Conservation (phyloP, 2,797 vertebrate species). For the Pseudopleuronectes americanus region DNA sequence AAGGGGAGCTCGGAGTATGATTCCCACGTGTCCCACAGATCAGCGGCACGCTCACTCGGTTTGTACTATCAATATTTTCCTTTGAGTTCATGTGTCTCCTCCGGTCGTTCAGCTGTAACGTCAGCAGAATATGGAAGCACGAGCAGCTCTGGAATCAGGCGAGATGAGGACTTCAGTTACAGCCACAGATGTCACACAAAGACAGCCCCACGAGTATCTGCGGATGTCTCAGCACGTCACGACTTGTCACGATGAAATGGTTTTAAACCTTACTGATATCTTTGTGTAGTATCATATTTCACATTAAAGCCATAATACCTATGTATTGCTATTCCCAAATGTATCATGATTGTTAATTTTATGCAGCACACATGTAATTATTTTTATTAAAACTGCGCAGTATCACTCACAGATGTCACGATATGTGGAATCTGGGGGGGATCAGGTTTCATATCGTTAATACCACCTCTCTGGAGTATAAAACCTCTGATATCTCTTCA, state of each 20-base stretch:
- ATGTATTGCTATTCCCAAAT: neutral
- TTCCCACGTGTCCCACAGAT: slow-evolving; percentile 52
- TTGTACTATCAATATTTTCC: slow-evolving; percentile 70
- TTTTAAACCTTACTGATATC: slow-evolving; percentile 15
- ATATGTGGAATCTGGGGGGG: neutral
- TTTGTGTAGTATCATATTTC: slow-evolving; percentile 34
- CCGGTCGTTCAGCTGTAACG: slow-evolving; percentile 47
- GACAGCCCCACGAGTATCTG: slow-evolving; percentile 34
- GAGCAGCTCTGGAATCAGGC: slow-evolving; percentile 43
- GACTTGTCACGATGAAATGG: slow-evolving; percentile 41
- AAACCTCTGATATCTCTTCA: slow-evolving; percentile 43
- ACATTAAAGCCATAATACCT: slow-evolving; percentile 24
- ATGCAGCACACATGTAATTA: slow-evolving; percentile 11
- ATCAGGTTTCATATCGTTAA: slow-evolving; percentile 46
- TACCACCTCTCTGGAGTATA: slow-evolving; percentile 38
- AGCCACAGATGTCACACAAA: slow-evolving; percentile 68
- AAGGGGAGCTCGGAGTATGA: slow-evolving; percentile 17
- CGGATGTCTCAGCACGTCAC: slow-evolving; percentile 40
- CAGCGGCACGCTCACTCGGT: slow-evolving; percentile 30
- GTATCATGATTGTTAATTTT: slow-evolving; percentile 16
- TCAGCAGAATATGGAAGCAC: slow-evolving; percentile 57
- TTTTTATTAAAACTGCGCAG: slow-evolving; percentile 10
- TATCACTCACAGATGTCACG: slow-evolving; percentile 4
- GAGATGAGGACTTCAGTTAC: slow-evolving; percentile 62
- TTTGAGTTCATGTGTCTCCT: slow-evolving; percentile 57